Evolutionary conservation across 2,113 vertebrate species (phyloP).

Genomic region (Phyllostomus discolor): DNA sequence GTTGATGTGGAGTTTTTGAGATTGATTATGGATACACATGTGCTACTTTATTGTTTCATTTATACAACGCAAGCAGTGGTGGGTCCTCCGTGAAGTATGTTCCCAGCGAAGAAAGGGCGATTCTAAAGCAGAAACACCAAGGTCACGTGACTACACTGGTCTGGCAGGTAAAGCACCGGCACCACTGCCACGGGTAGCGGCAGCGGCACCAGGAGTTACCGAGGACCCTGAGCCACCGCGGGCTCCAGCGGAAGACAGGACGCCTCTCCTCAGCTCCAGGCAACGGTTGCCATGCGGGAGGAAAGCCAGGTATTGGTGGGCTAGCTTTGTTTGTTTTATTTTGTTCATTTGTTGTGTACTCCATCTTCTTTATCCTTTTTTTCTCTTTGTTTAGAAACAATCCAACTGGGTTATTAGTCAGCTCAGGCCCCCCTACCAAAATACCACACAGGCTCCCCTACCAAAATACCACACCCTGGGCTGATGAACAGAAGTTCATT

Average conservation of each 20-base stretch:
- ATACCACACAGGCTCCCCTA: background rate
- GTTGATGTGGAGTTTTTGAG: background rate
- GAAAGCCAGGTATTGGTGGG: background rate
- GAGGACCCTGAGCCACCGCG: background rate
- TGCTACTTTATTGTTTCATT: background rate
- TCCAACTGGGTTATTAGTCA: background rate
- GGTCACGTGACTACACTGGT: rapidly evolving
- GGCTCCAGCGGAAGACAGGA: rapidly evolving
- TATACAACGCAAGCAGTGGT: background rate
- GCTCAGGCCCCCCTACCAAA: background rate
- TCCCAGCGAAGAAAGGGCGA: background rate
- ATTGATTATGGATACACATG: no score
- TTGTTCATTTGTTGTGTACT: background rate
- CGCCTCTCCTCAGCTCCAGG: background rate
- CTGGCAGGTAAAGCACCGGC: background rate
- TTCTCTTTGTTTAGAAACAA: background rate
- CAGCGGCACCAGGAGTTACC: rapidly evolving
- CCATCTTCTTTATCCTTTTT: background rate
- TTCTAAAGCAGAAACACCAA: background rate
- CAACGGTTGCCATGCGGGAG: rapidly evolving
- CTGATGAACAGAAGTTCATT: background rate
- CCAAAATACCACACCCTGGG: background rate
- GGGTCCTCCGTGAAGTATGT: background rate
- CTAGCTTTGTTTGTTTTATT: background rate
- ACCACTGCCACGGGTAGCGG: rapidly evolving